Evolutionary conservation across 2,888 invertebrate genomes (phyloP).

Genomic region (Neuroscelio doddi): DNA sequence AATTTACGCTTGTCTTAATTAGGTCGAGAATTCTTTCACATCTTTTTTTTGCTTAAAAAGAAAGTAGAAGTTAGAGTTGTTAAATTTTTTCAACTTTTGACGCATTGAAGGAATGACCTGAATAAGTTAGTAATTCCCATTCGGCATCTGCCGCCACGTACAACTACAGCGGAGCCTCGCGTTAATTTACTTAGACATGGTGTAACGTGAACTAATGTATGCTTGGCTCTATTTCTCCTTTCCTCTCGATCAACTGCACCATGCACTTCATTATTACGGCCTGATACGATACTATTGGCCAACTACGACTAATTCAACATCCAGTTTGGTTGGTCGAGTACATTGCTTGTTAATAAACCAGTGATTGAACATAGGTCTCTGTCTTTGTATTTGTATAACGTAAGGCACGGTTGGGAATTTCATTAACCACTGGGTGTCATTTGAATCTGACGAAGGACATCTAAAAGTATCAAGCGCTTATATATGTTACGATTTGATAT

Average conservation of each 20-base stretch:
- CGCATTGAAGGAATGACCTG: background rate
- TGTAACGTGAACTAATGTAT: conserved; percentile 27
- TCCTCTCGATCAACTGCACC: conserved; percentile 37
- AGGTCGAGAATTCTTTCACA: background rate
- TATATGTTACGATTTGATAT: no score
- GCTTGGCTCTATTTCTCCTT: conserved; percentile 35
- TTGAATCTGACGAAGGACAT: background rate
- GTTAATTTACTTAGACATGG: conserved; percentile 17
- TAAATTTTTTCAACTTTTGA: background rate
- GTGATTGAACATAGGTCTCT: conserved; percentile 45
- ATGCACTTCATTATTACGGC: conserved; percentile 45
- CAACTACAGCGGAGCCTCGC: no score
- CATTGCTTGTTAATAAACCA: conserved; percentile 45
- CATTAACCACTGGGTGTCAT: conserved; percentile 19
- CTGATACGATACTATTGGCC: conserved; percentile 34
- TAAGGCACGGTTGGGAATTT: conserved; percentile 40
- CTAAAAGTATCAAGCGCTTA: no score
- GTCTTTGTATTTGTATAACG: conserved; percentile 23
- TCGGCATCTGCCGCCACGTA: no score
- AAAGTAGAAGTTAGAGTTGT: background rate
- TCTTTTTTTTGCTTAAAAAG: no score
- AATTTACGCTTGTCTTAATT: background rate
- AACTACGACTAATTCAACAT: conserved; percentile 46
- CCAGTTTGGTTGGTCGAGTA: conserved; percentile 35
- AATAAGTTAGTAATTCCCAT: background rate